phyloP scores from a whole-genome alignment of 1,140 invertebrate genomes.

The Pararge aegeria region DNA sequence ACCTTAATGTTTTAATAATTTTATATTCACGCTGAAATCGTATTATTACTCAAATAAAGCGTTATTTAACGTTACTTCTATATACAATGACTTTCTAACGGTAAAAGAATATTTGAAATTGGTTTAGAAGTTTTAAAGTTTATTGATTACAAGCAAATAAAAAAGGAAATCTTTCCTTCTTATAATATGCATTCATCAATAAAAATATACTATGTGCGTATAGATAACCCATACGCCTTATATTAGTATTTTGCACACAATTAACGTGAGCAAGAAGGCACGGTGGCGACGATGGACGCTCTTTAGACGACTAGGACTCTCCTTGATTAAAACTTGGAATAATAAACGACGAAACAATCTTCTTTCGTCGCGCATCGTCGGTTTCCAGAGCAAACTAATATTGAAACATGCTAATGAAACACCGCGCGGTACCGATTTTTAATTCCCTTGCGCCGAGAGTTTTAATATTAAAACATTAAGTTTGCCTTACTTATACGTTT shows the following conservation, averaged over 20 bases:
- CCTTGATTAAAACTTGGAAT: conserved; percentile 75
- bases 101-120: too few species aligned
- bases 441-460: conserved; percentile 22
- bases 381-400: conserved; percentile 58
- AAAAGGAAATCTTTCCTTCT: too few species aligned
- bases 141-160: too few species aligned
- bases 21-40: too few species aligned
- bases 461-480: conserved; percentile 25
- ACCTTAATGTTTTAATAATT: conserved; percentile 21
- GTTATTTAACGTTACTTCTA: too few species aligned
- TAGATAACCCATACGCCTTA: too few species aligned
- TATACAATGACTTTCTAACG: too few species aligned
- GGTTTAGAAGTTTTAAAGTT: too few species aligned
- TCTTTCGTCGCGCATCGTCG: conserved; percentile 45
- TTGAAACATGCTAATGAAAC: conserved; percentile 53
- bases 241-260: conserved; percentile 48
- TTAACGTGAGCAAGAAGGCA: conserved; percentile 50
- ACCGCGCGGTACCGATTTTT: conserved; percentile 39
- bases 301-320: conserved; percentile 52
- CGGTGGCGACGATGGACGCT: conserved; percentile 42
- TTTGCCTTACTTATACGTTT: conserved; percentile 5
- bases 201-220: too few species aligned
- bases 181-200: too few species aligned
- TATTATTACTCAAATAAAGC: too few species aligned
- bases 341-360: conserved; percentile 75